Base-by-base conservation (phyloP, 1,140 invertebrate genomes). In the Dryas iulia region DNA sequence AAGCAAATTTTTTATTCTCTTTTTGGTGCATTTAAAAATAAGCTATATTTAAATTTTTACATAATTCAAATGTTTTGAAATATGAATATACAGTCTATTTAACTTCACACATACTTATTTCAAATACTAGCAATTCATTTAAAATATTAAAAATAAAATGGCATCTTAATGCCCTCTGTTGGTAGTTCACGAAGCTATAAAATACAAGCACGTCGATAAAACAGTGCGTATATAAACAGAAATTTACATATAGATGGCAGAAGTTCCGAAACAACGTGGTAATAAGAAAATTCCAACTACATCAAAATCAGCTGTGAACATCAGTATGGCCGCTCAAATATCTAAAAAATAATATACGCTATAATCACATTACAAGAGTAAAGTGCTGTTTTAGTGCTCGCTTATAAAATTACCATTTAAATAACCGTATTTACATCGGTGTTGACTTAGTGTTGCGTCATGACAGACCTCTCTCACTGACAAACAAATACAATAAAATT, bases 241-340 rank as follows among this genome's bases (percentile, higher is more conserved):
- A 23, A 53, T 47, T 66, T 47, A 53, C 52, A 68, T 58, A 57
- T 81, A 88, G 83, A 83, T 83, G 78, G 80, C 83, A 71, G 62
- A 67, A 68, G 58, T 70, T 60, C 72, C 66, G 78, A 89, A 87
- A 90, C 86, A 89, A 89, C 85, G 88, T 89, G 86, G 84, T 87
- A 79, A 65, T 10, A 78, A 77, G 68, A 78, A 81, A 86, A 82
- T 74, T 84, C 74, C 76, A 83, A 79, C 73, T 83, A 87, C 81
- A 88, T 91, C 89, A 91, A 91, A 91, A 91, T 91, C 89, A 91
- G 89, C 89, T 91, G 89, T 91, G 87, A 89, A 85, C 82, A 84
- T 85, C 89, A 91, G 82, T 89, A 90, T 91, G 89, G 89, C 89
- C 84, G 86, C 84, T 84, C 78, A 53, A 74, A 74, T 84, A 84